Percentiles rank a stretch among this genome's conserved stretches.
These are phyloP conservation scores for Colossoma macropomum DNA, from an alignment of 2,113 vertebrate species.

Conservation along the genomic window DNA sequence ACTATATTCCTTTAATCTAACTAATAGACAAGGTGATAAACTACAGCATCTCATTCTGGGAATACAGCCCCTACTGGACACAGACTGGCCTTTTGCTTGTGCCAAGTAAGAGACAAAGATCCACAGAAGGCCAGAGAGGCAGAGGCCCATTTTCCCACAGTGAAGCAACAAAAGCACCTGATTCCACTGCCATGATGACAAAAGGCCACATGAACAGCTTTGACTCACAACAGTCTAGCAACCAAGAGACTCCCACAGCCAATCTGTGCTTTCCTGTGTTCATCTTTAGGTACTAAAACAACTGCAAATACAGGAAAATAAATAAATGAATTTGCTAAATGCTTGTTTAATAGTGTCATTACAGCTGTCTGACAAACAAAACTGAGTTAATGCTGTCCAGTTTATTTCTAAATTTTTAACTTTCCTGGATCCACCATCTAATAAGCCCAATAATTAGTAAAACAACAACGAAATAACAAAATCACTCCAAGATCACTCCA, in stretches of 20 bases:
- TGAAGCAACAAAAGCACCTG: conserved; percentile 30
- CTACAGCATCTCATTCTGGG: background rate
- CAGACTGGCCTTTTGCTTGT: background rate
- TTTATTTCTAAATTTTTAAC: background rate
- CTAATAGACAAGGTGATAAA: background rate
- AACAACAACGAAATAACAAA: too few relatives aligned
- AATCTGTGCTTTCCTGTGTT: background rate
- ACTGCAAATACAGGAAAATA: background rate
- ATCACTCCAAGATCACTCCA: too few relatives aligned
- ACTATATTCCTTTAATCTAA: background rate
- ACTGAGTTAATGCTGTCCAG: background rate
- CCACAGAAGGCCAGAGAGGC: background rate
- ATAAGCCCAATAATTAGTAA: too few relatives aligned
- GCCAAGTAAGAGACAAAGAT: conserved; percentile 8
- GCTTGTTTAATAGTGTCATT: background rate
- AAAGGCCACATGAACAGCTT: conserved; percentile 13
- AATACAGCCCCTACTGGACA: background rate
- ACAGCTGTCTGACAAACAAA: background rate
- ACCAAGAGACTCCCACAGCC: conserved; percentile 5
- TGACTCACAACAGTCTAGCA: conserved; percentile 7
- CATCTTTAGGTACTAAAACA: background rate
- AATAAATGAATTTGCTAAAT: background rate
- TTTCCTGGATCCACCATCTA: too few relatives aligned
- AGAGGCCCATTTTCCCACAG: conserved; percentile 14
- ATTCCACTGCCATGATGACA: background rate